Percentiles rank a stretch among this genome's conserved stretches.
These are phyloP conservation scores for Tarsius wallacei DNA, from an alignment of 2,797 vertebrate genomes.

Conservation along the genomic window DNA sequence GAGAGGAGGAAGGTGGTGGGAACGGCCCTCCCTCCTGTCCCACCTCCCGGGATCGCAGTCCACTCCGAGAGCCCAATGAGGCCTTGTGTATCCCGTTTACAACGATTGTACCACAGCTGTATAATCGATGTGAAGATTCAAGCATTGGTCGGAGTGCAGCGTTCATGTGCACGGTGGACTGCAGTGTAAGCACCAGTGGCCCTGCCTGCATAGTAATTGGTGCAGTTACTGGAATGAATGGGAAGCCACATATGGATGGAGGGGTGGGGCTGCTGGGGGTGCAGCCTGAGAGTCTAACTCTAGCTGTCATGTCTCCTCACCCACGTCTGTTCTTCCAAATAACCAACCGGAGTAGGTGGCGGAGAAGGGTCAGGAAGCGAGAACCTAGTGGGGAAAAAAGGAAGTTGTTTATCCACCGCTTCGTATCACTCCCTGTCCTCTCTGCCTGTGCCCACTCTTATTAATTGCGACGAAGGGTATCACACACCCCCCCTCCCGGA, in stretches of 20 bases:
- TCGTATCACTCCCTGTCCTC: constrained; percentile 79
- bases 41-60: constrained; percentile 85
- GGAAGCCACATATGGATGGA: constrained; percentile 92
- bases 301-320: constrained; percentile 88
- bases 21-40: constrained; percentile 74
- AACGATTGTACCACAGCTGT: constrained; percentile 92
- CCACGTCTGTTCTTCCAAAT: constrained; percentile 86
- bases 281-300: constrained; percentile 89
- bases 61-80: constrained; percentile 86
- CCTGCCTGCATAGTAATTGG: constrained; percentile 93
- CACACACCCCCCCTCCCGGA: constrained; percentile 48
- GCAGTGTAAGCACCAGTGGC: constrained; percentile 91
- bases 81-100: constrained; percentile 90
- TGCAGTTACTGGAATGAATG: constrained; percentile 91
- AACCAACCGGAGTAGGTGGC: constrained; percentile 84
- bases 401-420: constrained; percentile 75
- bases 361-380: constrained; percentile 73
- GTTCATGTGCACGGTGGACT: constrained; percentile 92
- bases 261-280: constrained; percentile 89
- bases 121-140: constrained; percentile 92
- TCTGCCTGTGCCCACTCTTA: constrained; percentile 63
- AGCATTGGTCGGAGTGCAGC: constrained; percentile 91
- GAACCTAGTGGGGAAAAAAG: constrained; percentile 71
- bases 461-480: constrained; percentile 71
- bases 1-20: constrained; percentile 67